A percentile compares a stretch with the other conserved stretches of the same genome.
Conservation (phyloP, 2,113 vertebrate species). For the Illadopsis cleaveri region DNA sequence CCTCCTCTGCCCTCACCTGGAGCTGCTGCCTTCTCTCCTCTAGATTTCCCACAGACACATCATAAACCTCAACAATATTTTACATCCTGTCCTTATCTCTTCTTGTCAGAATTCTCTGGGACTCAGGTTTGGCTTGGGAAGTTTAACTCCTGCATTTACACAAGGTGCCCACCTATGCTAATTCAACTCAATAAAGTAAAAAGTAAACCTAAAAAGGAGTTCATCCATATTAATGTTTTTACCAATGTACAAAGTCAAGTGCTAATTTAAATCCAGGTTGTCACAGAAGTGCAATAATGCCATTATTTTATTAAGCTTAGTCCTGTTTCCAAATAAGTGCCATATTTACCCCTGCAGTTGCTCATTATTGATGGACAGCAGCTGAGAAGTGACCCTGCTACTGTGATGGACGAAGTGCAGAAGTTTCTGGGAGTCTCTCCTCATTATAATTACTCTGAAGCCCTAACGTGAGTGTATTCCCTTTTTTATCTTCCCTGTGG, state of each 20-base stretch:
- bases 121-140: neutral
- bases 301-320: neutral
- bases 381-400: slow-evolving; percentile 89
- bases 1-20: neutral
- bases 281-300: neutral
- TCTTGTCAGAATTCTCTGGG: neutral
- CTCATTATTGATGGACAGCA: slow-evolving; percentile 98
- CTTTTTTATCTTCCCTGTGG: neutral
- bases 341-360: slow-evolving; percentile 75
- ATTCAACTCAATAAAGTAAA: neutral
- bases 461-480: slow-evolving; percentile 87
- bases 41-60: neutral
- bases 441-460: slow-evolving; percentile 94
- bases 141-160: neutral
- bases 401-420: slow-evolving; percentile 96
- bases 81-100: neutral
- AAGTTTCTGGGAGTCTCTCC: slow-evolving; percentile 92
- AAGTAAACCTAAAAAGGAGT: neutral
- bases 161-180: neutral
- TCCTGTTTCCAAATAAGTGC: neutral
- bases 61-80: neutral
- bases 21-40: neutral
- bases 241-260: neutral
- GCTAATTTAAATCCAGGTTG: neutral
- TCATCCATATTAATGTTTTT: neutral